Base-by-base conservation (phyloP, 2,113 vertebrate species). In the Muntiacus muntjak region DNA sequence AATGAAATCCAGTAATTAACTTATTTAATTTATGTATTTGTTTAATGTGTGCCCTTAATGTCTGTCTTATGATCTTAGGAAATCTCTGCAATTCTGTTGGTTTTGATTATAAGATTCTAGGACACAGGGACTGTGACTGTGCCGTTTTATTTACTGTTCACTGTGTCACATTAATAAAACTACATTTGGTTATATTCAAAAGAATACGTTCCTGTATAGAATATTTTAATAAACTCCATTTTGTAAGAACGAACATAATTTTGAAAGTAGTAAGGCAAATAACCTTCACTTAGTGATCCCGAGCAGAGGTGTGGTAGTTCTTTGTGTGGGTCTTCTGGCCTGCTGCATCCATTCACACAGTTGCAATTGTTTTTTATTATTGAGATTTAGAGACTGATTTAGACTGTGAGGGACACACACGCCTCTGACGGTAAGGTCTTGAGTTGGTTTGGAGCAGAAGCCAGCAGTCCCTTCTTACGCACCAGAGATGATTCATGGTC, bases 1-100 rank as follows among this genome's bases (percentile, higher is more conserved):
- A 92, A 96, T 97, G 62, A 84, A 81, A 96, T 85, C 88, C 60
- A 67, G 43, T 94, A 88, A 94, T 94, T 92, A 85, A 90, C 94
- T 64, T 92, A 52, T 33, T 96, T 94, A 92, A 93, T 95, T 91
- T 84, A 90, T 45, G 26, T 88, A n/a, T 92, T 89, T 93, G 58
- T 93, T 94, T 96, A 86, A 71, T 79, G 19, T 62, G 43, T 91
- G 43, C 28, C 43, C 21, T 85, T 82, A 84, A 81, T 64, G 10
- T 26, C 55, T 89, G 21, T 74, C 52, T 90, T 36, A 64, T 0
- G 4, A 52, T 95, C 62, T 91, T 79, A 55, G 82, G 76, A 89
- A 79, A 58, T 83, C 64, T 50, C 2, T 16, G 91, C 40, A 26
- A 7, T 71, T 74, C 54, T 84, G 54, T 87, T 58, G 52, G 36